Percentiles rank a stretch among this genome's conserved stretches.
These are phyloP conservation scores for Ochropleura plecta DNA, from an alignment of 2,888 invertebrate genomes.

Conservation along the genomic window DNA sequence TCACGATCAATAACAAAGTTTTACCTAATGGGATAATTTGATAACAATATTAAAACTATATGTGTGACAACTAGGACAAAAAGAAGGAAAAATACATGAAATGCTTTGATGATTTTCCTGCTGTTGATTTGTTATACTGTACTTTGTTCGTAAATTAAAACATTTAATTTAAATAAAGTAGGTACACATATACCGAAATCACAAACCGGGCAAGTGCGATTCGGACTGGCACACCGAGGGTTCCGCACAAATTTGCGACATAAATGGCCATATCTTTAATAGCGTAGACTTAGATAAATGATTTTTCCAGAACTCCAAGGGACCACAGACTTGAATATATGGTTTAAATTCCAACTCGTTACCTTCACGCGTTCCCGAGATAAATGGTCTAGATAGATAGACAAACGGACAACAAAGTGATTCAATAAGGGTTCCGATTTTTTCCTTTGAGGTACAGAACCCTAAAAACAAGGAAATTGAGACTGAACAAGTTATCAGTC, in stretches of 20 bases:
- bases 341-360: too few species aligned
- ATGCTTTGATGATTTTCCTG: constrained; percentile 53
- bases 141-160: constrained; percentile 15
- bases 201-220: background rate
- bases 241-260: too few species aligned
- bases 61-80: constrained; percentile 19
- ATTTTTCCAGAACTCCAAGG: too few species aligned
- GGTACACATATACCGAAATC: background rate
- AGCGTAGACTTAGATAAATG: too few species aligned
- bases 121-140: constrained; percentile 15
- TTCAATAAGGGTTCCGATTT: too few species aligned
- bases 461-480: background rate
- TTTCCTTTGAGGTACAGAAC: too few species aligned
- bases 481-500: background rate
- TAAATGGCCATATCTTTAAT: too few species aligned
- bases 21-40: constrained; percentile 16
- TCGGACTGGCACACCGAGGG: too few species aligned
- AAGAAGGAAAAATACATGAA: constrained; percentile 23
- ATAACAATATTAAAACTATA: constrained; percentile 9
- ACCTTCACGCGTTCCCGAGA: too few species aligned
- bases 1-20: constrained; percentile 46
- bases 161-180: constrained; percentile 18
- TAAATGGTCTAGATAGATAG: too few species aligned
- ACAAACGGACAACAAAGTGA: too few species aligned
- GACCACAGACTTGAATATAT: too few species aligned